Conservation (phyloP, 2,113 vertebrate species). For the Neotoma lepida region DNA sequence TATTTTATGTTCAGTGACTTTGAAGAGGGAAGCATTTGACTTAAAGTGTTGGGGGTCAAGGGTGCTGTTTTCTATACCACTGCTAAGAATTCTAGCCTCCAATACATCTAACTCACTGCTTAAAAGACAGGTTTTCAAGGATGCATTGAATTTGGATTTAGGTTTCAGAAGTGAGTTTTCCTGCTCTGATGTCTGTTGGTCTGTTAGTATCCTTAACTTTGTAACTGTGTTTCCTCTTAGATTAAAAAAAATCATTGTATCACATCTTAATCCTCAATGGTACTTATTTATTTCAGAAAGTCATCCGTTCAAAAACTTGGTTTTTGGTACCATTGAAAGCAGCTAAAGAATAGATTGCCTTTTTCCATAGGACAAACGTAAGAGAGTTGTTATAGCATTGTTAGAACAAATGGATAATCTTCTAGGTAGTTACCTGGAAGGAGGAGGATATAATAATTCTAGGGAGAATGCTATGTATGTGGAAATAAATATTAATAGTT, state of each 20-base stretch:
- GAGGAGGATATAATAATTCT: neutral
- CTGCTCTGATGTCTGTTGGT: neutral
- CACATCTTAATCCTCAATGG: neutral
- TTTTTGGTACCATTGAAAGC: neutral
- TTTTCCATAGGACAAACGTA: neutral
- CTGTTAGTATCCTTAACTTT: neutral
- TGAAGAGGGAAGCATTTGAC: conserved; percentile 11
- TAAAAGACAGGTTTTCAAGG: neutral
- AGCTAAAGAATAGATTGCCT: neutral
- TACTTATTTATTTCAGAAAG: conserved; percentile 32
- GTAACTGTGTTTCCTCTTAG: neutral
- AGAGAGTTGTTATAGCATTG: neutral
- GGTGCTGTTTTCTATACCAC: neutral
- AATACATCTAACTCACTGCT: neutral
- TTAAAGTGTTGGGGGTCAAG: neutral
- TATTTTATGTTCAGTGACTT: conserved; percentile 3
- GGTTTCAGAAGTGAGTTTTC: conserved; percentile 26
- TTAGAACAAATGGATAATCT: neutral
- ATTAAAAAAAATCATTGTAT: conserved; percentile 23
- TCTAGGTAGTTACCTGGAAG: neutral
- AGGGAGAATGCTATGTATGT: neutral
- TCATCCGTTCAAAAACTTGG: conserved; percentile 18
- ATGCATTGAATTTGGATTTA: neutral
- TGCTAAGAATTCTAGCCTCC: neutral
- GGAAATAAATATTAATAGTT: neutral